Evolutionary conservation across 2,888 invertebrate species (phyloP).

Genomic region (Trachelus troglodyta): DNA sequence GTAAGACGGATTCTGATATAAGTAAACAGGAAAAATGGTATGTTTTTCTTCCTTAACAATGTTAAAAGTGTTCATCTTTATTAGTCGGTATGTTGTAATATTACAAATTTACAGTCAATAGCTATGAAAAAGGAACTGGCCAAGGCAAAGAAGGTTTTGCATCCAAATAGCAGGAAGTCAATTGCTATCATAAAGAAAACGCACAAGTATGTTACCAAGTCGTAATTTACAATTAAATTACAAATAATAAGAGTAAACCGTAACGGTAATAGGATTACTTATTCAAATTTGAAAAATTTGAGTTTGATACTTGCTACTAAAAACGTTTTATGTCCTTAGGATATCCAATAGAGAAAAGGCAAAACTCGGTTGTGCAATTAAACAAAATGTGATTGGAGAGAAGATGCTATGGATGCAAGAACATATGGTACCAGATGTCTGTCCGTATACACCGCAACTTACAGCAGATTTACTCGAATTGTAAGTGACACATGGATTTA

Average conservation of each 20-base stretch:
- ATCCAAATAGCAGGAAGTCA: slow-evolving; percentile 89
- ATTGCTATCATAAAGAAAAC: slow-evolving; percentile 78
- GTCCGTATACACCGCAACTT: slow-evolving; percentile 72
- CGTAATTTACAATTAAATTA: slow-evolving; percentile 6
- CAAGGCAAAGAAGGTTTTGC: slow-evolving; percentile 64
- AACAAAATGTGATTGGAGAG: slow-evolving; percentile 80
- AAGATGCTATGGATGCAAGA: slow-evolving; percentile 84
- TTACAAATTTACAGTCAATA: slow-evolving; percentile 31
- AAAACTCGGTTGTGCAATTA: slow-evolving; percentile 76
- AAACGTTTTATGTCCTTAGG: slow-evolving; percentile 48
- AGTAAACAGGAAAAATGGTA: not conserved
- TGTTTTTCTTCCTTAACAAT: not conserved
- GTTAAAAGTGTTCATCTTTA: not conserved
- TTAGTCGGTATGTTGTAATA: not conserved
- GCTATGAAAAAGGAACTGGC: slow-evolving; percentile 41
- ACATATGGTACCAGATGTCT: slow-evolving; percentile 70
- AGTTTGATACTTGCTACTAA: slow-evolving; percentile 1
- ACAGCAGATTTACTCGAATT: slow-evolving; percentile 71
- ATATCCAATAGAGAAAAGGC: slow-evolving; percentile 71
- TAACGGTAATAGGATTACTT: not conserved
- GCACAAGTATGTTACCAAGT: slow-evolving; percentile 68
- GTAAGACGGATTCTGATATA: not conserved
- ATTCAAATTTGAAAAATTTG: not conserved
- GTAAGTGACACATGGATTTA: slow-evolving; percentile 54
- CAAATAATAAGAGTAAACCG: not conserved